These are phyloP conservation scores for Carduelis carduelis DNA, from an alignment of 2,797 vertebrate genomes.

Conservation along the genomic window DNA sequence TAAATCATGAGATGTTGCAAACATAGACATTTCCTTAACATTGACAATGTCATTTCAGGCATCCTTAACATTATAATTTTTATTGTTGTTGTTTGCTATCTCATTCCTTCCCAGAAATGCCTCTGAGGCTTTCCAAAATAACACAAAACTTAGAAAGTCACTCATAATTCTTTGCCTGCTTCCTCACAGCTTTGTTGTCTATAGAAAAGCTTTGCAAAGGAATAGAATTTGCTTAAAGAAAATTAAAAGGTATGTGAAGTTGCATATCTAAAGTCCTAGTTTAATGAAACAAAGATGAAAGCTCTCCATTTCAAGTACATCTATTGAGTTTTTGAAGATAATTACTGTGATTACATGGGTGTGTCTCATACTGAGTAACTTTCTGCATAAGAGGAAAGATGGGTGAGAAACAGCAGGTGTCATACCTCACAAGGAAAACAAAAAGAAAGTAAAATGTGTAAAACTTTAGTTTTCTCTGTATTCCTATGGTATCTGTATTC, in stretches of 20 bases:
- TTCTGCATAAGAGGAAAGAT: background rate
- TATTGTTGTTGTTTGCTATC: background rate
- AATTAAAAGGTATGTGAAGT: background rate
- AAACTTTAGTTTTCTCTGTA: background rate
- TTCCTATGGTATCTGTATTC: background rate
- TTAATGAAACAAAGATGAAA: slow-evolving; percentile 17
- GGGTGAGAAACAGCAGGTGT: background rate
- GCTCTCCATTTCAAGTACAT: background rate
- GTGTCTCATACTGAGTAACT: background rate
- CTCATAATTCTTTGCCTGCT: background rate
- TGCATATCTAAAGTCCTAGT: background rate
- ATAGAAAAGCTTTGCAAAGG: background rate
- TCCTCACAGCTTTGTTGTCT: background rate
- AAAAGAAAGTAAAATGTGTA: background rate
- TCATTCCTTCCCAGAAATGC: background rate
- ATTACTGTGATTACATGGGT: background rate
- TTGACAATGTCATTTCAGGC: background rate
- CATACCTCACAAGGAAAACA: background rate
- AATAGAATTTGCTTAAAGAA: background rate
- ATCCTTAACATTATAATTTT: background rate
- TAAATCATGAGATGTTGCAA: background rate
- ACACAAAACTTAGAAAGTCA: background rate
- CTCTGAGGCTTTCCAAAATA: background rate
- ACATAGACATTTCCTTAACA: background rate
- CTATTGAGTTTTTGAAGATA: background rate